Evolutionary conservation across 2,113 vertebrate genomes (phyloP).

Genomic region (Callaeas wilsoni): DNA sequence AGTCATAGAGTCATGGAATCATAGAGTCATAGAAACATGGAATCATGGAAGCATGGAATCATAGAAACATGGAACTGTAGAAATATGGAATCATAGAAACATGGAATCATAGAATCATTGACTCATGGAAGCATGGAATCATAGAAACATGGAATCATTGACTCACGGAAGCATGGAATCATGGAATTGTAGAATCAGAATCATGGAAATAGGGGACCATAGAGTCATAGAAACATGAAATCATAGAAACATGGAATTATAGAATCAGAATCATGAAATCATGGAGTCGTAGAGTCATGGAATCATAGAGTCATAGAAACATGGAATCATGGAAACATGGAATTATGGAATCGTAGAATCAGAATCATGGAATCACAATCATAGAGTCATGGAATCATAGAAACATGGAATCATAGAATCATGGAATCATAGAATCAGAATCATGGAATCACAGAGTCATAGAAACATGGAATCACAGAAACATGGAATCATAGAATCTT

Average conservation of each 20-base stretch:
- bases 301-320: accelerated
- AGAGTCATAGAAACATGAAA: accelerated
- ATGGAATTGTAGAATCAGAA: accelerated
- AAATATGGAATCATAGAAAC: not conserved
- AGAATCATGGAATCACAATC: too few relatives aligned
- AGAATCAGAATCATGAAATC: accelerated
- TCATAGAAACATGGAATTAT: accelerated
- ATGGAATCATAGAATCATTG: not conserved
- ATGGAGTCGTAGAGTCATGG: accelerated
- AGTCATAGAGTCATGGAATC: not conserved
- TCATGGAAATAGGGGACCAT: not conserved
- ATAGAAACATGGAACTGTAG: accelerated
- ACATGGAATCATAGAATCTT: accelerated
- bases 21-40: not conserved
- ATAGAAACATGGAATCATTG: not conserved
- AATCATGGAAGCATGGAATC: not conserved
- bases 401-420: not conserved
- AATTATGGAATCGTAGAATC: accelerated
- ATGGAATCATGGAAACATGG: accelerated
- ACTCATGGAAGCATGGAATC: not conserved
- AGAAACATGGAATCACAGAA: not conserved
- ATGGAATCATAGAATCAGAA: too few relatives aligned
- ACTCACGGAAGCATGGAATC: accelerated
- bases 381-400: accelerated
- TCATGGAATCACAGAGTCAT: accelerated